Conservation (phyloP, 2,888 invertebrate species). For the Polydrusus tereticollis region DNA sequence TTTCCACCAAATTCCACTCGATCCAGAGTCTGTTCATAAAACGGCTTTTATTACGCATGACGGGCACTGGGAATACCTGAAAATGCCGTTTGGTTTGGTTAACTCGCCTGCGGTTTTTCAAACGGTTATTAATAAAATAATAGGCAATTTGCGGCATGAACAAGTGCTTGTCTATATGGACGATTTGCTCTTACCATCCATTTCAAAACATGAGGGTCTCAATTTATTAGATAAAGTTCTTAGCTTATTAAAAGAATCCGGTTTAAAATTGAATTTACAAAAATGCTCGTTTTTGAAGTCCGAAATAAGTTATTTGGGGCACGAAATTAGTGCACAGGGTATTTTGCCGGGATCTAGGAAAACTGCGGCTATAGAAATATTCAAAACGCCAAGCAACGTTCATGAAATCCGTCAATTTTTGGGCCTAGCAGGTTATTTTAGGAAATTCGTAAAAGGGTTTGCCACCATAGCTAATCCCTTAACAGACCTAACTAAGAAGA, state of each 20-base stretch:
- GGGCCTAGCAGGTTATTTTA: conserved; percentile 57
- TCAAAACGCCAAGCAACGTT: conserved; percentile 52
- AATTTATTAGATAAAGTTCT: conserved; percentile 16
- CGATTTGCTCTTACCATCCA: conserved; percentile 40
- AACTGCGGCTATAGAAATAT: conserved; percentile 51
- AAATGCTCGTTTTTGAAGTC: conserved; percentile 50
- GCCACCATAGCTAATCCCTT: no score
- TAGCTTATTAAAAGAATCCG: conserved; percentile 1
- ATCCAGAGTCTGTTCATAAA: no score
- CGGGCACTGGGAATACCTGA: no score
- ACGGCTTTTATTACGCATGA: no score
- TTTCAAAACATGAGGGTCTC: conserved; percentile 37
- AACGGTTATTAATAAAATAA: background rate
- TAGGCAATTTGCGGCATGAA: background rate
- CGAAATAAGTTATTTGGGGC: conserved; percentile 54
- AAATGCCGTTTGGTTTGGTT: no score
- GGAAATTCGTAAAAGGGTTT: no score
- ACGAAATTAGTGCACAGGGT: background rate
- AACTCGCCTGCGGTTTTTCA: no score
- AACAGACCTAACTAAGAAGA: conserved; percentile 51
- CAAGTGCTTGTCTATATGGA: no score
- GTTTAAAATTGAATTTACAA: conserved; percentile 35
- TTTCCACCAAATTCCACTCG: no score
- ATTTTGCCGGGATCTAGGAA: conserved; percentile 52
- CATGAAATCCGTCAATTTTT: conserved; percentile 55